phyloP scores from a whole-genome alignment of 1,140 invertebrate species.

The Magallana angulata region DNA sequence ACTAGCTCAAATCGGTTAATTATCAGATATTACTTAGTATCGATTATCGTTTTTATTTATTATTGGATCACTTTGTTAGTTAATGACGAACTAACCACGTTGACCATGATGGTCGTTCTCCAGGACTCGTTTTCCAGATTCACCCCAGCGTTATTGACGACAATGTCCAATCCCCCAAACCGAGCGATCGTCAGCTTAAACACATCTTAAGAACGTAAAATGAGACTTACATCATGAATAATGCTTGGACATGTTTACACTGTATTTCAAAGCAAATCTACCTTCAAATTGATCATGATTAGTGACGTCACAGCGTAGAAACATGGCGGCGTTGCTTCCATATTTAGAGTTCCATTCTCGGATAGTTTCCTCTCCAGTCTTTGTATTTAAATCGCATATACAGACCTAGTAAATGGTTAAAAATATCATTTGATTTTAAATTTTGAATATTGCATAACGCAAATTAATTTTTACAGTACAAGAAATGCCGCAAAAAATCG shows the following conservation, averaged over 20 bases:
- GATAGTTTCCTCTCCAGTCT: slow-evolving; percentile 53
- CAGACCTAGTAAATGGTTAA: slow-evolving; percentile 54
- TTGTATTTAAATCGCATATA: slow-evolving; percentile 62
- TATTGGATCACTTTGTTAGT: no score
- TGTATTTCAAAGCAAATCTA: slow-evolving; percentile 63
- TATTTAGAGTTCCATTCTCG: slow-evolving; percentile 55
- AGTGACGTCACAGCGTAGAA: slow-evolving; percentile 87
- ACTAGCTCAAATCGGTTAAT: no score
- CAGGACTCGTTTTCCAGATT: slow-evolving; percentile 53
- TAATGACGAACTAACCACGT: slow-evolving; percentile 54
- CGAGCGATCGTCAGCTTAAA: slow-evolving; percentile 58
- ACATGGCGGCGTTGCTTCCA: slow-evolving; percentile 84
- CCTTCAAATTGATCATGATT: slow-evolving; percentile 87
- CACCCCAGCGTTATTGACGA: slow-evolving; percentile 73
- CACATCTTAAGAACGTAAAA: slow-evolving; percentile 52
- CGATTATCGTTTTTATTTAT: no score
- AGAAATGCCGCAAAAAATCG: no score
- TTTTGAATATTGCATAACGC: no score
- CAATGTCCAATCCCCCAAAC: slow-evolving; percentile 70
- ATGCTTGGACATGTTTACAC: no score
- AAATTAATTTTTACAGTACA: no score
- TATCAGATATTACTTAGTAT: no score
- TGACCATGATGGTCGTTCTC: slow-evolving; percentile 63
- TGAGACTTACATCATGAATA: no score
- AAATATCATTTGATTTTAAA: no score